Conservation (phyloP, 1,140 invertebrate genomes). For the Drosophila subobscura region DNA sequence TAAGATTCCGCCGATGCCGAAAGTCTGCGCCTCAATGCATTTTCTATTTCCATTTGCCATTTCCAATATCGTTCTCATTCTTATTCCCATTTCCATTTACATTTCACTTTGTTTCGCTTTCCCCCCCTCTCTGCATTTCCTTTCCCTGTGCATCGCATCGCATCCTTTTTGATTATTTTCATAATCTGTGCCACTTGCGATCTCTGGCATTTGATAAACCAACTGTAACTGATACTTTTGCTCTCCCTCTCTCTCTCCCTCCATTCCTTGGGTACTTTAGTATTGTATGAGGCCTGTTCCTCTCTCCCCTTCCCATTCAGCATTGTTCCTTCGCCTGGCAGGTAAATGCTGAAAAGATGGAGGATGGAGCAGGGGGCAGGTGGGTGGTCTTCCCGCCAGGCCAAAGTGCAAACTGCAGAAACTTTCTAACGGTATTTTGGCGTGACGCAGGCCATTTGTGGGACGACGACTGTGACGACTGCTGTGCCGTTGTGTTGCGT, state of each 20-base stretch:
- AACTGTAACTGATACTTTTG: conserved; percentile 72
- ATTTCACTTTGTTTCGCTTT: conserved; percentile 34
- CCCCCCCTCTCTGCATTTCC: no score
- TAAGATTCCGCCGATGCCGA: conserved; percentile 57
- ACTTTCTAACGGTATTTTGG: conserved; percentile 77
- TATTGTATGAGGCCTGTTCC: conserved; percentile 11
- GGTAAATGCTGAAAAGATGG: conserved; percentile 19
- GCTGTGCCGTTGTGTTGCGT: neutral
- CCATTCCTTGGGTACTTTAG: no score
- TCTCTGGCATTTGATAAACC: conserved; percentile 64
- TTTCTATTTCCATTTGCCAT: conserved; percentile 46
- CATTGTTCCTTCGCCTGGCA: conserved; percentile 3
- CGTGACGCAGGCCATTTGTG: conserved; percentile 71
- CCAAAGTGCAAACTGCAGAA: conserved; percentile 35
- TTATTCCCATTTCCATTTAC: conserved; percentile 10
- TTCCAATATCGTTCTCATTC: conserved; percentile 15
- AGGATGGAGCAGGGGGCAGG: conserved; percentile 11
- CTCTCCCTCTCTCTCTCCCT: conserved; percentile 12
- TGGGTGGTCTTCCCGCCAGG: conserved; percentile 7
- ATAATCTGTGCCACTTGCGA: conserved; percentile 63
- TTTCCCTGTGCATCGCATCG: no score
- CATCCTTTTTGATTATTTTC: conserved; percentile 45
- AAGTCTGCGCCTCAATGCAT: conserved; percentile 51
- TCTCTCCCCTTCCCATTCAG: conserved; percentile 2
- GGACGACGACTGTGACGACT: conserved; percentile 40